Percentiles rank a stretch among this genome's conserved stretches.
phyloP scores from a whole-genome alignment of 2,888 invertebrate genomes.

The Drosophila aldrichi region DNA sequence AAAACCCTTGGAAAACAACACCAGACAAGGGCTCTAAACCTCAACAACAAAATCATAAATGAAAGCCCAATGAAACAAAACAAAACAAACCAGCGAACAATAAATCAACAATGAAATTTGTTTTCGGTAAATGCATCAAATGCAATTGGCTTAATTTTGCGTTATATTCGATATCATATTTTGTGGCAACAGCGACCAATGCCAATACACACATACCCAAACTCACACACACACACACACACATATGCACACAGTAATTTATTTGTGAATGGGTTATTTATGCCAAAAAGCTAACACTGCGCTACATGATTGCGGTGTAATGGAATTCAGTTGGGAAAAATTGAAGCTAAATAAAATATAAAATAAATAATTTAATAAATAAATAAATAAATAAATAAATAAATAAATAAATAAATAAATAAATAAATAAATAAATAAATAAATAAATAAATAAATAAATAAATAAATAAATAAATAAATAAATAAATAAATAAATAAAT shows the following conservation, averaged over 20 bases:
- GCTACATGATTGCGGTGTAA: constrained; percentile 10
- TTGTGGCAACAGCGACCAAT: constrained; percentile 40
- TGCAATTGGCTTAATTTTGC: constrained; percentile 64
- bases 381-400: no score
- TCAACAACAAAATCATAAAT: background rate
- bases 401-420: no score
- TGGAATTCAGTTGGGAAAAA: background rate
- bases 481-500: no score
- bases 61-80: constrained; percentile 30
- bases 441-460: no score
- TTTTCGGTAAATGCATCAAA: constrained; percentile 67
- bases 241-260: constrained; percentile 7
- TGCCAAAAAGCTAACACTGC: constrained; percentile 36
- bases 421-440: no score
- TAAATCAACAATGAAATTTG: constrained; percentile 68
- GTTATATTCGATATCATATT: constrained; percentile 57
- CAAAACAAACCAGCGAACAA: constrained; percentile 53
- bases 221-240: constrained; percentile 1
- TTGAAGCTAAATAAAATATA: background rate
- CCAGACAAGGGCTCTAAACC: constrained; percentile 9
- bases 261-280: constrained; percentile 42
- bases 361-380: no score
- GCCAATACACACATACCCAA: constrained; percentile 1
- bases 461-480: no score
- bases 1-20: constrained; percentile 23